These are phyloP conservation scores for Dynastes tityus DNA, from an alignment of 2,888 invertebrate species.

Conservation along the genomic window DNA sequence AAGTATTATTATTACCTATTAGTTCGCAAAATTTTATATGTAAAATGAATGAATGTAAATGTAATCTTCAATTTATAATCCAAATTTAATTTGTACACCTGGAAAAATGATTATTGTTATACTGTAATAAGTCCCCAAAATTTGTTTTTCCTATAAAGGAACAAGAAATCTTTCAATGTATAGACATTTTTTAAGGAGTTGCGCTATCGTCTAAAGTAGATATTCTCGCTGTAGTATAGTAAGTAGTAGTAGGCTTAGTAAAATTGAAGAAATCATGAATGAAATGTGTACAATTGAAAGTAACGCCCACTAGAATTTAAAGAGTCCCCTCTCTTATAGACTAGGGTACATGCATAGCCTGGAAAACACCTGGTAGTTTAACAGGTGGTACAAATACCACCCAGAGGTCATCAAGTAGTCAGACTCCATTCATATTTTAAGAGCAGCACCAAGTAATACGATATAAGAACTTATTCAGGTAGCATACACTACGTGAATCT, in stretches of 20 bases:
- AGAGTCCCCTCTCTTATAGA: conserved; percentile 61
- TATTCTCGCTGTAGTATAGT: conserved; percentile 17
- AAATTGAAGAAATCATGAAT: conserved; percentile 62
- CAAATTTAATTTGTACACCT: too few species aligned
- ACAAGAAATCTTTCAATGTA: too few species aligned
- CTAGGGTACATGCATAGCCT: conserved; percentile 65
- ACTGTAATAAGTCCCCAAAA: too few species aligned
- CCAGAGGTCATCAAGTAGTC: conserved; percentile 66
- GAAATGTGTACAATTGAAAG: conserved; percentile 62
- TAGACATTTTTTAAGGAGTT: too few species aligned
- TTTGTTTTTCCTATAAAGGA: too few species aligned
- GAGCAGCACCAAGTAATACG: conserved; percentile 63
- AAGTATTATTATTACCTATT: too few species aligned
- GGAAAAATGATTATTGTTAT: too few species aligned
- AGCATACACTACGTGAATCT: conserved; percentile 60
- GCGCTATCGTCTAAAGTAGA: too few species aligned
- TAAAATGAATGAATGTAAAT: too few species aligned
- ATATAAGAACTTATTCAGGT: conserved; percentile 64
- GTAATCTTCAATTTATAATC: too few species aligned
- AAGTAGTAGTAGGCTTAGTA: conserved; percentile 52
- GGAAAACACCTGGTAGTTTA: conserved; percentile 68
- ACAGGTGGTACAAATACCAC: conserved; percentile 69
- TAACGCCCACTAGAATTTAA: conserved; percentile 63
- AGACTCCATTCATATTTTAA: conserved; percentile 65
- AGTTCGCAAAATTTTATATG: too few species aligned